Base-by-base conservation (phyloP, 2,797 vertebrate species). In the Aplochiton taeniatus region DNA sequence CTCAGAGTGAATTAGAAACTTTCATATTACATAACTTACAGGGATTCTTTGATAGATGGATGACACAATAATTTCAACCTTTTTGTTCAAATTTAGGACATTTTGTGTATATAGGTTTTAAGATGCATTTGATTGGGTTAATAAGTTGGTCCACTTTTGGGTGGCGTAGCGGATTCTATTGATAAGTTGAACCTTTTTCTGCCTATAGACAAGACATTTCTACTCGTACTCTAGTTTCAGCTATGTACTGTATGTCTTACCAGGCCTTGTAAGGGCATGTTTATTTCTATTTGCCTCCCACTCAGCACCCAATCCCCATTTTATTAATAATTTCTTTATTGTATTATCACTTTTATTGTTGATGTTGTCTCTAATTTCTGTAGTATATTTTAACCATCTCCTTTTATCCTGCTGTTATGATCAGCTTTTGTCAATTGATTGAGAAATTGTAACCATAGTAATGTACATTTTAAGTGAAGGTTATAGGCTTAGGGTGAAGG, bases 31-130 rank as follows among this genome's bases (percentile, higher is more conserved):
- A n/a, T 58, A n/a, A 9, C 17, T 79, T 85, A 77, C 75, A 88
- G 82, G 80, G 63, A 64, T 75, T 80, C 78, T 77, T 79, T 51
- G 72, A 78, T 78, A 77, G 68, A 76, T 11, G 50, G 83, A 75
- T 80, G 80, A 86, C 84, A 86, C 83, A 87, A 87, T 88, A 86
- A 85, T 80, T 81, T 87, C 82, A 73, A 86, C n/a, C 71, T 63
- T 74, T 68, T 53, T 66, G 72, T 60, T 78, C 31, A 69, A 83
- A 85, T 73, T 81, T 82, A 78, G 80, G 75, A 87, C 73, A 63
- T 79, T 83, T 73, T 71, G n/a, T 75, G 66, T 81, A 75, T 75
- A 67, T 73, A 79, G 72, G 74, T 56, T 56, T 53, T 74, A 71
- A 78, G 66, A 80, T 81, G 79, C 69, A 81, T 75, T 84, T 80